phyloP scores from a whole-genome alignment of 2,888 invertebrate species.

The Oscheius myriophilus region DNA sequence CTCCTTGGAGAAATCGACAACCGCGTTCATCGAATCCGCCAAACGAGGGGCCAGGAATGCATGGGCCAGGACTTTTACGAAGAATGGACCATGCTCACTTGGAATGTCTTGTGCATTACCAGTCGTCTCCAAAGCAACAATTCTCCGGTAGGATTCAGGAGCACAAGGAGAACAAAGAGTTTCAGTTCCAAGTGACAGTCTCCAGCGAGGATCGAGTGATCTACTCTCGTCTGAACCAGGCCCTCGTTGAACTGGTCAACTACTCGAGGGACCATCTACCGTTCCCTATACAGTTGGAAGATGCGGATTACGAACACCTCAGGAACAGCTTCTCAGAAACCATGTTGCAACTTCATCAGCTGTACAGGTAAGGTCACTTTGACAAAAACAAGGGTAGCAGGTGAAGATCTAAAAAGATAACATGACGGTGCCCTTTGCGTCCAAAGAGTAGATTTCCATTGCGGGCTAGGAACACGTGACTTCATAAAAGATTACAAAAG shows the following conservation, averaged over 20 bases:
- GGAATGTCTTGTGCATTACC: slow-evolving; percentile 69
- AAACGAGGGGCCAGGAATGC: too few relatives aligned
- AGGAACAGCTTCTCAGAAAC: slow-evolving; percentile 54
- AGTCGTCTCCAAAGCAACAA: slow-evolving; percentile 61
- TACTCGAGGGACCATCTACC: slow-evolving; percentile 56
- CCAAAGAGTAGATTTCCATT: too few relatives aligned
- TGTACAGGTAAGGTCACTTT: slow-evolving; percentile 46
- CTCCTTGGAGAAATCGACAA: slow-evolving; percentile 66
- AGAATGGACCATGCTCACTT: slow-evolving; percentile 70
- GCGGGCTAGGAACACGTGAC: too few relatives aligned
- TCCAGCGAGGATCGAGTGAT: slow-evolving; percentile 59
- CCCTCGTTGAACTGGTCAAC: slow-evolving; percentile 67
- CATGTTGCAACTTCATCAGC: slow-evolving; percentile 52
- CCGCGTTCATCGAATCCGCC: slow-evolving; percentile 60
- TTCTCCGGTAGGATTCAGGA: slow-evolving; percentile 26
- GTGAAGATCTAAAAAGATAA: too few relatives aligned
- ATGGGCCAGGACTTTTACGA: slow-evolving; percentile 62
- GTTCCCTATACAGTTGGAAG: slow-evolving; percentile 34
- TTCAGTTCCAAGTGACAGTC: slow-evolving; percentile 34
- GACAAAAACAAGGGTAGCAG: too few relatives aligned
- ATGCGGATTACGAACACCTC: slow-evolving; percentile 48
- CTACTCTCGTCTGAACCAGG: slow-evolving; percentile 64
- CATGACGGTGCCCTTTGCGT: too few relatives aligned
- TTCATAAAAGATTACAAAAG: too few relatives aligned
- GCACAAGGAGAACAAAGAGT: too few relatives aligned